Evolutionary conservation across 2,888 invertebrate genomes (phyloP).

Genomic region (Thalpophila matura): DNA sequence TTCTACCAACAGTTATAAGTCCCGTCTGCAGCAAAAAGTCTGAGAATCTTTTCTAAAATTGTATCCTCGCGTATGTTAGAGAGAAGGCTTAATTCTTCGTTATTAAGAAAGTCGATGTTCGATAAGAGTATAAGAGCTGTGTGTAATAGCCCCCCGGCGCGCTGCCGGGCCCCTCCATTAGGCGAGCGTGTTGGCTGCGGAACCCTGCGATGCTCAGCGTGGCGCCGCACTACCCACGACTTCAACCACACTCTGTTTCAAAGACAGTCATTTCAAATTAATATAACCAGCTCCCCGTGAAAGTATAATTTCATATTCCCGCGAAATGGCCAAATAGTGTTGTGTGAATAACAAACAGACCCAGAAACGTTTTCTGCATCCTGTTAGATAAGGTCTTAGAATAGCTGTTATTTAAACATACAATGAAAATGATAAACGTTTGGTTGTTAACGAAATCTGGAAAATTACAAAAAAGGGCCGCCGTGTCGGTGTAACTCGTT

Average conservation of each 20-base stretch:
- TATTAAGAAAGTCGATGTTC: slow-evolving; percentile 82
- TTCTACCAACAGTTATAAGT: slow-evolving; percentile 36
- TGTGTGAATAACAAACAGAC: background rate
- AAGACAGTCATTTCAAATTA: slow-evolving; percentile 70
- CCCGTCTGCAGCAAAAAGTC: slow-evolving; percentile 26
- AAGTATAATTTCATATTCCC: slow-evolving; percentile 18
- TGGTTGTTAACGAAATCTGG: slow-evolving; percentile 20
- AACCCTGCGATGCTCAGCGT: slow-evolving; percentile 83
- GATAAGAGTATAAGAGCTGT: slow-evolving; percentile 84
- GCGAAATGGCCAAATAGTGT: background rate
- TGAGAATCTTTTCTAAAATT: slow-evolving; percentile 45
- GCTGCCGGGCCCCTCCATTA: slow-evolving; percentile 81
- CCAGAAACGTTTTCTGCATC: background rate
- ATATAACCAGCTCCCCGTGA: slow-evolving; percentile 63
- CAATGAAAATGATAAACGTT: slow-evolving; percentile 2
- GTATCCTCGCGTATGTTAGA: slow-evolving; percentile 45
- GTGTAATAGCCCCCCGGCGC: slow-evolving; percentile 81
- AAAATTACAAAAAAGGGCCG: slow-evolving; percentile 63
- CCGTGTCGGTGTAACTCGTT: slow-evolving; percentile 72
- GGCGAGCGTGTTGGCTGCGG: slow-evolving; percentile 77
- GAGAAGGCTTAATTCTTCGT: slow-evolving; percentile 72
- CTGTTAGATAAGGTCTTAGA: slow-evolving; percentile 4
- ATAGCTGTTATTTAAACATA: background rate
- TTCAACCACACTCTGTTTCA: slow-evolving; percentile 71
- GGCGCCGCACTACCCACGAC: slow-evolving; percentile 66